Evolutionary conservation across 2,888 invertebrate species (phyloP), one percentile per base, ranked within the genome.

Genomic region (Lasioglossum villosulum): DNA sequence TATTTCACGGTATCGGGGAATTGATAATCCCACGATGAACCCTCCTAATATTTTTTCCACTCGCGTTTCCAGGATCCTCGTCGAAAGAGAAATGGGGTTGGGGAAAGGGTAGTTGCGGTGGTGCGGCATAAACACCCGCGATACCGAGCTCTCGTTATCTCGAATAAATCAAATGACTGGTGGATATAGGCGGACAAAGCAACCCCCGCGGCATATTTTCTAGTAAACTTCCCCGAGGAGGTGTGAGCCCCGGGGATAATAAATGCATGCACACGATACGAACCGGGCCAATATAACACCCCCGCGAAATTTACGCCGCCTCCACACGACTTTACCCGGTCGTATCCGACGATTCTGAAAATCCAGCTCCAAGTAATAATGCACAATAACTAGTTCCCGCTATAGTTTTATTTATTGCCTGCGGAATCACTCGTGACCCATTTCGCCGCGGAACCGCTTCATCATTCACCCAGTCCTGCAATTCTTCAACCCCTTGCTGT

Each of bases 161-260:
- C 88, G 86, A 90, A 92, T 93, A 93, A 93, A 93, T 93, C 92
- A 93, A 92, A 88, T 78, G 85, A 87, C 88, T 88, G 88, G 86
- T 56, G 82, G 75, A 90, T 91, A 91, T 91, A 90, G 91, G 86
- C 89, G 86, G 83, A 78, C 84, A 77, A 82, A 80, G 75, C 87
- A 86, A 89, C 76, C 81, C 56, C 86, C 83, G 83, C 82, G 77
- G 86, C 87, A 91, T 92, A 92, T 91, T 90, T 88, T 82, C 89
- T 85, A 86, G 90, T 88, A 88, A 91, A 92, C 89, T 88, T 90
- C 83, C 80, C 83, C 84, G 84, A 89, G 85, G 76, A 87, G 84
- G 72, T 81, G 86, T 79, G 88, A 89, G 86, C 88, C 10, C 23
- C 86, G 80, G 88, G 78, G 80, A 83, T 84, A 86, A 86, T 88